Conservation (phyloP, 2,797 vertebrate species). For the Hoplostethus atlanticus region DNA sequence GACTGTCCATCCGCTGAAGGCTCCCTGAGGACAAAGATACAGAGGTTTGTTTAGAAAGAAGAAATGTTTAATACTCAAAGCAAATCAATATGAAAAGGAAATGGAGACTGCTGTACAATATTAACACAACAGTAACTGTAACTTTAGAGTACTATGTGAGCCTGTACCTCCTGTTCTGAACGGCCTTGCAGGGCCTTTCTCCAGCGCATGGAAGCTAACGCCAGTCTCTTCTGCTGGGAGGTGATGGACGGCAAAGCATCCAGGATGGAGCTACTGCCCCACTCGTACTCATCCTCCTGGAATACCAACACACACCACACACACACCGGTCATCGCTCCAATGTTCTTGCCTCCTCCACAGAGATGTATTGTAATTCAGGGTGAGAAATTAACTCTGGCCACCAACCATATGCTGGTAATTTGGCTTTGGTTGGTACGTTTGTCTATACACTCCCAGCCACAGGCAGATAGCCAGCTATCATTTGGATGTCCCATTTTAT, state of each 20-base stretch:
- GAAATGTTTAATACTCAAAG: neutral
- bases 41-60: neutral
- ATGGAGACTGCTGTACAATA: neutral
- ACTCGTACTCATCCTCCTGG: slow-evolving; percentile 97
- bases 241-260: slow-evolving; percentile 90
- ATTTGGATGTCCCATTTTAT: neutral
- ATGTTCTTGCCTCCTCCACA: neutral
- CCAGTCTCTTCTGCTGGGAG: slow-evolving; percentile 91
- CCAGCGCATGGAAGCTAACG: slow-evolving; percentile 94
- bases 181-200: slow-evolving; percentile 89
- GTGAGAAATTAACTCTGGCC: neutral
- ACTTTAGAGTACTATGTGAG: neutral
- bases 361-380: neutral
- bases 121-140: neutral
- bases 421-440: neutral
- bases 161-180: slow-evolving; percentile 68
- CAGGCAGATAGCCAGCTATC: neutral
- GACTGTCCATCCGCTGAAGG: slow-evolving; percentile 96
- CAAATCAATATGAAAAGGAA: neutral
- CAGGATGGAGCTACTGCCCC: slow-evolving; percentile 93
- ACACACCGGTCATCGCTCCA: neutral
- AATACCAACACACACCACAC: slow-evolving; percentile 29
- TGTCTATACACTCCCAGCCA: neutral
- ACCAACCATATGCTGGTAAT: neutral
- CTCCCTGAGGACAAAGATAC: slow-evolving; percentile 84